Evolutionary conservation across 1,140 invertebrate species (phyloP).

Genomic region (Drosophila parvula): DNA sequence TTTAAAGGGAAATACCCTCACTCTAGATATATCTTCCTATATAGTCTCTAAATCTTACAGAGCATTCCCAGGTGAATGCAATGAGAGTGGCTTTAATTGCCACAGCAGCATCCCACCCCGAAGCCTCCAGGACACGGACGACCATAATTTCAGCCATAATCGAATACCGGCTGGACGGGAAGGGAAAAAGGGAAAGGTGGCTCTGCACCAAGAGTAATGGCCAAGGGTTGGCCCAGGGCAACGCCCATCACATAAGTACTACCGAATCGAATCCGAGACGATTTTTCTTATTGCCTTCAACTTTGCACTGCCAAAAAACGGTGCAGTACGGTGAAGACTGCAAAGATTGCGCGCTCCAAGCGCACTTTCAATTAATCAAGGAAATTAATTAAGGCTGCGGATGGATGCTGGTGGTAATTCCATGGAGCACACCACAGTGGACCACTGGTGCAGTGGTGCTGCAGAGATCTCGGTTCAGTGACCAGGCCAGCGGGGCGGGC

Average conservation of each 20-base stretch:
- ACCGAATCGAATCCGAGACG: slow-evolving; percentile 60
- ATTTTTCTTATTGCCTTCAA: slow-evolving; percentile 75
- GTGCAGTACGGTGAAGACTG: slow-evolving; percentile 5
- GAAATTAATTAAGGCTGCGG: slow-evolving; percentile 77
- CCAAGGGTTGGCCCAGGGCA: slow-evolving; percentile 63
- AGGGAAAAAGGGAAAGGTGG: slow-evolving; percentile 37
- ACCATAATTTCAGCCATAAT: slow-evolving; percentile 64
- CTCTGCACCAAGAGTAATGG: slow-evolving; percentile 64
- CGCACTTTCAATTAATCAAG: slow-evolving; percentile 81
- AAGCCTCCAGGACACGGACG: slow-evolving; percentile 27
- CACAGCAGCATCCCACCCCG: slow-evolving; percentile 14
- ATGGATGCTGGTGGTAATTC: slow-evolving; percentile 34
- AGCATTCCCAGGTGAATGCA: slow-evolving; percentile 4
- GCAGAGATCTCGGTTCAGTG: slow-evolving; percentile 52
- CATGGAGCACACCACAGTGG: slow-evolving; percentile 5
- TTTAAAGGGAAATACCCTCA: no score
- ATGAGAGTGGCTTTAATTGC: slow-evolving; percentile 38
- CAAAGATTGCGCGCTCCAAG: slow-evolving; percentile 33
- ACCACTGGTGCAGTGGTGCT: slow-evolving; percentile 26
- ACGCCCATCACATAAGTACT: slow-evolving; percentile 71
- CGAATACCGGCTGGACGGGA: slow-evolving; percentile 36
- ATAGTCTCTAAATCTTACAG: neutral
- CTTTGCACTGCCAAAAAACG: slow-evolving; percentile 67
- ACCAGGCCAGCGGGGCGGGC: slow-evolving; percentile 46
- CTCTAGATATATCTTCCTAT: no score